These are phyloP conservation scores for Pimpla rufipes DNA, from an alignment of 2,888 invertebrate species.

Conservation along the genomic window DNA sequence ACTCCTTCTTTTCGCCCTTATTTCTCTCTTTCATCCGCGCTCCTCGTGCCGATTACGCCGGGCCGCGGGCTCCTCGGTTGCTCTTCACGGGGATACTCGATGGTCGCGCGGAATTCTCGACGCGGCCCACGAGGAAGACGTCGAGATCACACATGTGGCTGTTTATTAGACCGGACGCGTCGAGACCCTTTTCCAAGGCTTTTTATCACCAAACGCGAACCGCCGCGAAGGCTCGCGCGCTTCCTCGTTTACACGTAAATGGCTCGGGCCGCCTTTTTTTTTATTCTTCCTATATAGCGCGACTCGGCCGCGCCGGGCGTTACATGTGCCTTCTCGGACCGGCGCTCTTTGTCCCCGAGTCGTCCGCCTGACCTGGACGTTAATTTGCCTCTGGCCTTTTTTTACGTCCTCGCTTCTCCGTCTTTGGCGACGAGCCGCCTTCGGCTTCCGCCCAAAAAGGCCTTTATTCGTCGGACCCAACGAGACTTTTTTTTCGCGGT, in stretches of 20 bases:
- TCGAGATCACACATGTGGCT: slow-evolving; percentile 65
- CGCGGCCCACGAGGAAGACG: slow-evolving; percentile 27
- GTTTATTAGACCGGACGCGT: slow-evolving; percentile 65
- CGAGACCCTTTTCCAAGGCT: slow-evolving; percentile 69
- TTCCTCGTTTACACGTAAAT: slow-evolving; percentile 63
- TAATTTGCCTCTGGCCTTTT: slow-evolving; percentile 56
- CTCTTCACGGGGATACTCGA: slow-evolving; percentile 21
- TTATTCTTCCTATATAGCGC: slow-evolving; percentile 28
- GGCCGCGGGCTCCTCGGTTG: not conserved
- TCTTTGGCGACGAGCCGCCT: slow-evolving; percentile 51
- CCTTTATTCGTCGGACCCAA: slow-evolving; percentile 51
- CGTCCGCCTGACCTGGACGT: slow-evolving; percentile 44
- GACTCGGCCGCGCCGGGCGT: slow-evolving; percentile 30
- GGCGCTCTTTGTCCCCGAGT: slow-evolving; percentile 51
- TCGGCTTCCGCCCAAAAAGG: slow-evolving; percentile 43
- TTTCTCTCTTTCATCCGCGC: not conserved
- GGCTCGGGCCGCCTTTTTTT: not conserved
- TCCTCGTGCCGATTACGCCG: not conserved
- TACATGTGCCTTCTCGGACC: slow-evolving; percentile 20
- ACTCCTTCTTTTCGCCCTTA: slow-evolving; percentile 16
- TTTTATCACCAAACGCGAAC: slow-evolving; percentile 74
- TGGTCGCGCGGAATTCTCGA: slow-evolving; percentile 20
- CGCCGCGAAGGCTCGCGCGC: slow-evolving; percentile 61
- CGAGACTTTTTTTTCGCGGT: slow-evolving; percentile 43
- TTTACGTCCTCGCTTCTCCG: slow-evolving; percentile 25